Evolutionary conservation across 2,888 invertebrate genomes (phyloP).

Genomic region (Drosophila vallismaia): DNA sequence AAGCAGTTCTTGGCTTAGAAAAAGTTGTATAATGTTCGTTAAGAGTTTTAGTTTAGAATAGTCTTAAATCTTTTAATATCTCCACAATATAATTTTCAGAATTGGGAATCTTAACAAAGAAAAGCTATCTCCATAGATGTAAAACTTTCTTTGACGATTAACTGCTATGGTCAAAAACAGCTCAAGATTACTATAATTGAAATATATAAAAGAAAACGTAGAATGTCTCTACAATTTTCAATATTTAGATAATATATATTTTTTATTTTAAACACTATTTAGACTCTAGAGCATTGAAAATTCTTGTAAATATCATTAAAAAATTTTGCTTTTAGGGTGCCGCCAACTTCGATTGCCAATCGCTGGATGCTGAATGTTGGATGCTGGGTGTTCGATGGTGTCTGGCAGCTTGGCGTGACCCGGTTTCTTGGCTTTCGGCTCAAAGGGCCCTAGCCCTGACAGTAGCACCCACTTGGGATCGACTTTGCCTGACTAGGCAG

Average conservation of each 20-base stretch:
- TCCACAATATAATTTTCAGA: too few species aligned
- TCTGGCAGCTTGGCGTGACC: constrained; percentile 47
- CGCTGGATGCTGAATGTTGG: not conserved
- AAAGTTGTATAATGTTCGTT: not conserved
- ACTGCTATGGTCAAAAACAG: too few species aligned
- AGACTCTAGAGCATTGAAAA: constrained; percentile 3
- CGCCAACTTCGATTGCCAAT: constrained; percentile 51
- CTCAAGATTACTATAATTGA: too few species aligned
- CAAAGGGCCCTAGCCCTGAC: constrained; percentile 38
- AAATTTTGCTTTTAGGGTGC: constrained; percentile 59
- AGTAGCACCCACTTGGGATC: constrained; percentile 48
- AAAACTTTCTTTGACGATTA: too few species aligned
- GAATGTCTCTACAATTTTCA: too few species aligned
- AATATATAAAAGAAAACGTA: too few species aligned
- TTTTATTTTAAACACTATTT: too few species aligned
- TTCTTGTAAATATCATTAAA: not conserved
- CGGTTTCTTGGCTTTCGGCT: constrained; percentile 42
- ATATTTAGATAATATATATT: too few species aligned
- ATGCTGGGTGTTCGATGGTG: constrained; percentile 1
- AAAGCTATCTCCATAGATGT: too few species aligned
- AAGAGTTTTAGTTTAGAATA: not conserved
- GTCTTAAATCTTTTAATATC: too few species aligned
- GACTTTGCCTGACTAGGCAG: constrained; percentile 6
- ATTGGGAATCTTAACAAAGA: too few species aligned
- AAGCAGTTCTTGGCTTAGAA: too few species aligned